Evolutionary conservation across 2,888 invertebrate genomes (phyloP), one percentile per base, ranked within the genome.

Genomic region (Ennomos fuscantarius): DNA sequence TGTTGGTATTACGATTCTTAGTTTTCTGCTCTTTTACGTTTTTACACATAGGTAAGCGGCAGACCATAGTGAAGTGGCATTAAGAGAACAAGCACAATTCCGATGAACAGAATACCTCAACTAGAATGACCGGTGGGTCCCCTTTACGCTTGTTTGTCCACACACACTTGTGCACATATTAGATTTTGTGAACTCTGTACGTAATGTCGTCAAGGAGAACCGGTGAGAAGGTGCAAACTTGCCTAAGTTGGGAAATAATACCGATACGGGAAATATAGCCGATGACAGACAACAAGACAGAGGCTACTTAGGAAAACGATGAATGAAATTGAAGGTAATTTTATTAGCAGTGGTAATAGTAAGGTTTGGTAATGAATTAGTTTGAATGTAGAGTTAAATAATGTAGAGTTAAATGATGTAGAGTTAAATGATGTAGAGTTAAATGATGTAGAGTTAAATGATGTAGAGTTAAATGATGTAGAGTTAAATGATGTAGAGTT

Each of bases 91-190:
- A 34, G 34, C 24, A 15, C 34, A 10, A 43, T 40, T 46, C n/a
- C 35, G 34, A 44, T 39, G 48, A 51, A 48, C 40, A 43, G 11
- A 46, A 51, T 37, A 51, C 37, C 50, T 42, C 36, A 40, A 33
- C 57, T 37, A 9, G 47, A 46, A 52, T 48, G 42, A 52, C 43
- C 34, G 52, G 52, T 51, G 31, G 15, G 9, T 47, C 37, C 37
- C 8, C 15, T 11, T 10, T n/a, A 13, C 9, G 9, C 33, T 15
- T 40, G 41, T 46, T 51, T 50, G 42, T 37, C 12, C 35, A 41
- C 31, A 57, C 60, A 64, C 69, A 73, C 62, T 73, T 69, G 70
- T 63, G 57, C 44, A 70, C 50, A 70, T 52, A 71, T 47, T 51
- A 57, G 60, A 44, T 60, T 60, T 57, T 59, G 60, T 59, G 55